Evolutionary conservation across 2,113 vertebrate species (phyloP).

Genomic region (Agapornis roseicollis): DNA sequence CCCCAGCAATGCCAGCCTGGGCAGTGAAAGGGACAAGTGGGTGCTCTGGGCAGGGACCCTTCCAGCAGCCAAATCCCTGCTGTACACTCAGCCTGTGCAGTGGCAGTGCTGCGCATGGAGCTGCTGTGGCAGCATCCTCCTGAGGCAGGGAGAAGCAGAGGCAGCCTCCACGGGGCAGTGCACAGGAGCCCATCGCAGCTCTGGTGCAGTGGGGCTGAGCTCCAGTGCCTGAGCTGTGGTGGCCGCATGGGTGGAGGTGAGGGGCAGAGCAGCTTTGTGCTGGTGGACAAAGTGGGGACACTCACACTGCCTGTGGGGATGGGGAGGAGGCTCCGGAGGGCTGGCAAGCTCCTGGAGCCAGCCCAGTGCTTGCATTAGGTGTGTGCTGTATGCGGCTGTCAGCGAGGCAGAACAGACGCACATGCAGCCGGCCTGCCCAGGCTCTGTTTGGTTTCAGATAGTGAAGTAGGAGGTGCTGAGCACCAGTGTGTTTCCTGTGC

Average conservation of each 20-base stretch:
- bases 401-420: not conserved
- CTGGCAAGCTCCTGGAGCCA: fast-evolving
- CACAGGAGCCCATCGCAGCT: fast-evolving
- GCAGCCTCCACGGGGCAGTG: not conserved
- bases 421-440: not conserved
- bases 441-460: not conserved
- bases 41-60: not conserved
- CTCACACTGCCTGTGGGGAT: fast-evolving
- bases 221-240: not conserved
- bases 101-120: not conserved
- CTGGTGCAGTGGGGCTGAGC: fast-evolving
- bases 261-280: not conserved
- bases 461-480: not conserved
- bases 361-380: fast-evolving
- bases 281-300: not conserved
- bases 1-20: fast-evolving
- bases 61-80: not conserved
- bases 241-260: not conserved
- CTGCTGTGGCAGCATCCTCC: fast-evolving
- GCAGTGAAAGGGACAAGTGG: fast-evolving
- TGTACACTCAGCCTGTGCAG: not conserved
- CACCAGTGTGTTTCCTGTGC: not conserved
- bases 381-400: fast-evolving
- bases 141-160: not conserved
- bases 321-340: not conserved